A percentile compares a stretch with the other conserved stretches of the same genome.
These are phyloP conservation scores for Falco novaeseelandiae DNA, from an alignment of 2,797 vertebrate species.

Conservation along the genomic window DNA sequence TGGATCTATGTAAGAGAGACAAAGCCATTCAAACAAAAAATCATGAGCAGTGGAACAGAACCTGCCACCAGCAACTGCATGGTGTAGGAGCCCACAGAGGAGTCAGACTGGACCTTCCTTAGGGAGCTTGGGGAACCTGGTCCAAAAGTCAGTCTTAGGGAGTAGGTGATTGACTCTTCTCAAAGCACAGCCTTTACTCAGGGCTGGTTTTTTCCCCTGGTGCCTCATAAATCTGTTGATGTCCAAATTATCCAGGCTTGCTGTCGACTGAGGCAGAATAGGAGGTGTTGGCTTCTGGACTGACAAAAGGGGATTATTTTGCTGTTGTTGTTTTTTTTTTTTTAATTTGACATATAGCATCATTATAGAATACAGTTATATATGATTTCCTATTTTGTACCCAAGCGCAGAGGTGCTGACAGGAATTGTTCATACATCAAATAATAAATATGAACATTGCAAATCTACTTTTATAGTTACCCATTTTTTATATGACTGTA, in stretches of 20 bases:
- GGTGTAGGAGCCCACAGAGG: not conserved
- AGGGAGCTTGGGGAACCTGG: fast-evolving
- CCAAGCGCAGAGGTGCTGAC: not conserved
- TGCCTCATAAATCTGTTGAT: not conserved
- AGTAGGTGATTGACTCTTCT: not conserved
- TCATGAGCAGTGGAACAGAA: not conserved
- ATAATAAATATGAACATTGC: not conserved
- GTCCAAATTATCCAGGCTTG: not conserved
- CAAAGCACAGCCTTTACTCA: not conserved
- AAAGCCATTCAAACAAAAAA: not conserved
- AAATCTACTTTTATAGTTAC: not conserved
- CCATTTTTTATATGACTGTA: not conserved
- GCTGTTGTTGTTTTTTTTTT: not conserved
- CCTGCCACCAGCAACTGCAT: not conserved
- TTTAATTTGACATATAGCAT: not conserved
- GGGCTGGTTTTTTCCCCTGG: not conserved
- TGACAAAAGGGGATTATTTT: not conserved
- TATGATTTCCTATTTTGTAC: not conserved
- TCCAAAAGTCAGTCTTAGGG: not conserved
- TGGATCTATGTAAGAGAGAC: not conserved
- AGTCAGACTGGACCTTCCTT: not conserved
- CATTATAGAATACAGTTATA: not conserved
- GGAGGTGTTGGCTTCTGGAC: not conserved
- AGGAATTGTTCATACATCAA: not conserved
- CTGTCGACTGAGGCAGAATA: not conserved